phyloP scores from a whole-genome alignment of 2,888 invertebrate species.

The Pristionchus exspectatus region DNA sequence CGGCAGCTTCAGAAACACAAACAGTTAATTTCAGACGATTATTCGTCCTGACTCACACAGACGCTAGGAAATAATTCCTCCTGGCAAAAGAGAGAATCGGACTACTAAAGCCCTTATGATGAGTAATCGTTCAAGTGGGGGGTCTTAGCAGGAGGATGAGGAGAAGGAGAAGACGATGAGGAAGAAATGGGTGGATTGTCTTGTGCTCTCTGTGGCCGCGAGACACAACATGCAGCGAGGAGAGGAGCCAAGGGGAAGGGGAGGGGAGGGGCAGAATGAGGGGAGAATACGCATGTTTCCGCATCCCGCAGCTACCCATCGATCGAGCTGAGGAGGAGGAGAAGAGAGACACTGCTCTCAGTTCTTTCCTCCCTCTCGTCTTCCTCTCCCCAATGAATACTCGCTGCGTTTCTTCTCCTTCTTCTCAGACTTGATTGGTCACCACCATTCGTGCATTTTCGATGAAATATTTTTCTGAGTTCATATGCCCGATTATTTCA shows the following conservation, averaged over 20 bases:
- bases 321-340: background rate
- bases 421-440: background rate
- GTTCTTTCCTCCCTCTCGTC: background rate
- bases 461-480: background rate
- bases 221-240: background rate
- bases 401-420: background rate
- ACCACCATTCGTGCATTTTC: background rate
- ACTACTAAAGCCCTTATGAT: conserved; percentile 35
- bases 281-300: conserved; percentile 26
- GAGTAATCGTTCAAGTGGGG: conserved; percentile 32
- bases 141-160: background rate
- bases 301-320: background rate
- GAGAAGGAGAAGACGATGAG: background rate
- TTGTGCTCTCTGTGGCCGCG: background rate
- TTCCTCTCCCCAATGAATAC: conserved; percentile 41
- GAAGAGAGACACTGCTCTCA: background rate
- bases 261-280: background rate
- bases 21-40: too few species aligned
- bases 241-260: background rate
- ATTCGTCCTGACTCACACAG: too few species aligned
- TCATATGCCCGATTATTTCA: background rate
- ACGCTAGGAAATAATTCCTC: background rate
- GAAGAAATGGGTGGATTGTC: too few species aligned
- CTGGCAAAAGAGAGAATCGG: background rate
- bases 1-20: too few species aligned